Conservation (phyloP, 2,797 vertebrate species). For the Paguma larvata region DNA sequence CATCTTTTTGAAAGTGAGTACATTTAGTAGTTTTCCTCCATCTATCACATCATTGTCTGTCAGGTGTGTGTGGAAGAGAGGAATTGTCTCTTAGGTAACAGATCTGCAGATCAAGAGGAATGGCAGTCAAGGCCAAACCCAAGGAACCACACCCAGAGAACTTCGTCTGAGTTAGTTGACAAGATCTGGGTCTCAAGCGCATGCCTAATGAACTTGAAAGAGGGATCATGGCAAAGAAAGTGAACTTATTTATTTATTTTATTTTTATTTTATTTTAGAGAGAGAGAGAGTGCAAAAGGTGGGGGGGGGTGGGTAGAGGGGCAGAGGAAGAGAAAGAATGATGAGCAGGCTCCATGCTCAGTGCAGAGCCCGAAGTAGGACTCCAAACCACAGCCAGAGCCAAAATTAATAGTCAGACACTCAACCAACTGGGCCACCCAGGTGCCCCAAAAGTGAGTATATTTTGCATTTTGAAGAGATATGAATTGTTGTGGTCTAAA, state of each 20-base stretch:
- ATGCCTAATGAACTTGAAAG: neutral
- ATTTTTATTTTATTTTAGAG: no score
- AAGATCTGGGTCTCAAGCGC: neutral
- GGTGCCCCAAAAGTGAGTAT: neutral
- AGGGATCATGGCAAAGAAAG: neutral
- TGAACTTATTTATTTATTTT: neutral
- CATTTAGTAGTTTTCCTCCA: neutral
- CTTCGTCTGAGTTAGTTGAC: neutral
- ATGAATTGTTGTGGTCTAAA: neutral
- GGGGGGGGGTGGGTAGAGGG: no score
- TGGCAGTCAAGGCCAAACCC: neutral
- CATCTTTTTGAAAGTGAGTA: neutral
- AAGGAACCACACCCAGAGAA: neutral
- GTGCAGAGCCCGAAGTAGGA: no score
- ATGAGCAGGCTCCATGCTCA: no score
- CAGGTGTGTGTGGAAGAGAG: neutral
- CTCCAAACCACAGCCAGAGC: no score
- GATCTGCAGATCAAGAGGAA: neutral
- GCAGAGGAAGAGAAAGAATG: no score
- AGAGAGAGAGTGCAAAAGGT: no score
- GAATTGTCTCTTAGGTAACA: neutral
- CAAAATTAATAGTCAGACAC: no score
- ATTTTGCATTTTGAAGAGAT: slow-evolving; percentile 4
- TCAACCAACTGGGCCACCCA: no score
- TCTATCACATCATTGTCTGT: neutral